Evolutionary conservation across 2,113 vertebrate genomes (phyloP).

Genomic region (Oxyura jamaicensis): DNA sequence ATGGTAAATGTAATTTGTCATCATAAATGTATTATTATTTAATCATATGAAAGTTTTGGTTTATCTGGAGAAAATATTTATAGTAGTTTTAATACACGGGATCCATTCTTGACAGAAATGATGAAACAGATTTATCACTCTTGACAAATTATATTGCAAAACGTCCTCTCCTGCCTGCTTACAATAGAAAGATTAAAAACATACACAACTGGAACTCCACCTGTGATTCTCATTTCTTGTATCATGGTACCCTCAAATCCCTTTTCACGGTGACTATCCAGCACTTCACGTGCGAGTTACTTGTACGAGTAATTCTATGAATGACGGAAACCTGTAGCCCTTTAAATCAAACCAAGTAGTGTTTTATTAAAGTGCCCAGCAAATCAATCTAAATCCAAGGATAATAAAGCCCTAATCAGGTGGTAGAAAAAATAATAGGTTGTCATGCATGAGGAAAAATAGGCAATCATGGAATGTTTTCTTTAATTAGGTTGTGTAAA

Average conservation of each 20-base stretch:
- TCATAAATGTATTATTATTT: constrained; percentile 83
- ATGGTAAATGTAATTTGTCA: constrained; percentile 86
- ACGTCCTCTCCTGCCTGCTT: constrained; percentile 81
- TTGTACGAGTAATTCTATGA: constrained; percentile 90
- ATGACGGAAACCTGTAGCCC: constrained; percentile 85
- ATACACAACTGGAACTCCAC: constrained; percentile 85
- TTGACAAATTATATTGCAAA: constrained; percentile 87
- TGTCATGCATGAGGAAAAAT: constrained; percentile 99
- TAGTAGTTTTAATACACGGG: constrained; percentile 90
- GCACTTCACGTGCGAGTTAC: constrained; percentile 73
- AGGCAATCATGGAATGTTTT: constrained; percentile 99
- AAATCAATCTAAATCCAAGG: constrained; percentile 99
- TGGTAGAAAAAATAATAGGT: constrained; percentile 99
- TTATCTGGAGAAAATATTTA: constrained; percentile 91
- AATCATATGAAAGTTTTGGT: constrained; percentile 86
- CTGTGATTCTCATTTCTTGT: constrained; percentile 83
- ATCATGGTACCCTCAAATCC: constrained; percentile 80
- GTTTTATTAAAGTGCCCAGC: constrained; percentile 97
- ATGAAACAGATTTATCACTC: constrained; percentile 94
- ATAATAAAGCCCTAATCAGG: constrained; percentile 99
- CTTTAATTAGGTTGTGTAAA: constrained; percentile 99
- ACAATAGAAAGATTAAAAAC: constrained; percentile 75
- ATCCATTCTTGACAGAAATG: constrained; percentile 82
- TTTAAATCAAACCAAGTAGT: constrained; percentile 97
- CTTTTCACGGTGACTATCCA: constrained; percentile 7